A percentile compares a stretch with the other conserved stretches of the same genome.
These are phyloP conservation scores for Ormyrus pomaceus DNA, from an alignment of 2,888 invertebrate genomes.

Conservation along the genomic window DNA sequence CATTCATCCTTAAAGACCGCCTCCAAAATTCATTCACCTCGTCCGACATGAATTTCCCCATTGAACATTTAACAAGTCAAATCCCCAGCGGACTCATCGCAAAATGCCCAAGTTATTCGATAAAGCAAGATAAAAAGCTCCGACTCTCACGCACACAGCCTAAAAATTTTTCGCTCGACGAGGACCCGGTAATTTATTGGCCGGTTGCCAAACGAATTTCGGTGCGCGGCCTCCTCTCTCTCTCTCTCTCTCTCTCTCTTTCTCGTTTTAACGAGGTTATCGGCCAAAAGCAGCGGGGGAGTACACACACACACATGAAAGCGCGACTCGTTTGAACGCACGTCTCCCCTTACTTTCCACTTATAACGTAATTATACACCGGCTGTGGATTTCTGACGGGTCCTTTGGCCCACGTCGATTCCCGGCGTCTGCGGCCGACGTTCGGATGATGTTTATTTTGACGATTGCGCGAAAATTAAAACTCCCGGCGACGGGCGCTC, in stretches of 20 bases:
- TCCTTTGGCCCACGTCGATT: conserved; percentile 21
- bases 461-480: conserved; percentile 41
- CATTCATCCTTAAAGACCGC: too few species aligned
- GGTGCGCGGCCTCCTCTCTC: neutral
- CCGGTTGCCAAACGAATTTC: conserved; percentile 45
- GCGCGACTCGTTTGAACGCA: conserved; percentile 34
- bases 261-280: conserved; percentile 64
- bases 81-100: neutral
- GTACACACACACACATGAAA: conserved; percentile 58
- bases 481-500: neutral
- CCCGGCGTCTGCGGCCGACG: neutral
- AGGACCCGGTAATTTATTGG: conserved; percentile 41
- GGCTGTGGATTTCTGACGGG: conserved; percentile 58
- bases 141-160: neutral
- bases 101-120: conserved; percentile 5
- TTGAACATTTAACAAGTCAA: conserved; percentile 6
- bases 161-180: conserved; percentile 25
- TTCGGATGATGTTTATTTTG: conserved; percentile 43
- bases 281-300: conserved; percentile 57
- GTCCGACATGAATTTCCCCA: too few species aligned
- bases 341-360: conserved; percentile 53
- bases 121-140: neutral
- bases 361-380: conserved; percentile 63
- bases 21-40: too few species aligned
- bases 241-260: conserved; percentile 13